Evolutionary conservation across 2,888 invertebrate species (phyloP).

Genomic region (Pristionchus entomophagus): DNA sequence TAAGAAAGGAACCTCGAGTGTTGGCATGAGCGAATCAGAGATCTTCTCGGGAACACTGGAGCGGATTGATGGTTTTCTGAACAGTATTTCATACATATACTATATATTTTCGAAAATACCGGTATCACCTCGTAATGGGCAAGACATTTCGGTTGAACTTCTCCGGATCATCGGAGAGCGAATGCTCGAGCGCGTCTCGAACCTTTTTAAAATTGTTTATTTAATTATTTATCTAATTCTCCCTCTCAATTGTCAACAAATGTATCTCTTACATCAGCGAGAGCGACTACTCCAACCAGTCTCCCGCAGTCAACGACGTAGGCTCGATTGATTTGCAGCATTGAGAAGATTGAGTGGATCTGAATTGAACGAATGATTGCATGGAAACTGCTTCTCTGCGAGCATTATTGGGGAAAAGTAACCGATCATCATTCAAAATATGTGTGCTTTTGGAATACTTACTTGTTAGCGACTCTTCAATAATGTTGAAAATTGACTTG

Average conservation of each 20-base stretch:
- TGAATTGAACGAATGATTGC: slow-evolving; percentile 43
- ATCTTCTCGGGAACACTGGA: slow-evolving; percentile 23
- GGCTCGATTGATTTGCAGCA: slow-evolving; percentile 71
- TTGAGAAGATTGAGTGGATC: slow-evolving; percentile 74
- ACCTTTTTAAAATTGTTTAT: slow-evolving; percentile 50
- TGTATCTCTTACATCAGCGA: slow-evolving; percentile 66
- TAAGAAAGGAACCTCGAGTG: slow-evolving; percentile 67
- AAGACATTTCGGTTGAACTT: not conserved
- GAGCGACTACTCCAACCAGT: slow-evolving; percentile 73
- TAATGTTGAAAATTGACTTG: too few species aligned
- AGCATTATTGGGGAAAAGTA: not conserved
- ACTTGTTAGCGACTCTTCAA: too few species aligned
- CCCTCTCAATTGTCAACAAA: not conserved
- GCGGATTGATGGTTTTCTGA: slow-evolving; percentile 19
- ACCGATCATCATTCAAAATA: too few species aligned
- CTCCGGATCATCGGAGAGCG: slow-evolving; percentile 28
- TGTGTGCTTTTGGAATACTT: too few species aligned
- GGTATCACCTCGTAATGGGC: not conserved
- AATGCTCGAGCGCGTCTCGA: slow-evolving; percentile 58
- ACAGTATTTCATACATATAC: too few species aligned
- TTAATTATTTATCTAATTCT: not conserved
- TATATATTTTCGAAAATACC: not conserved
- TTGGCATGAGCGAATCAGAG: slow-evolving; percentile 69
- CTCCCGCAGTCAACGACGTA: slow-evolving; percentile 74
- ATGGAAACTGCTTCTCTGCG: not conserved